These are phyloP conservation scores for Cheilosia pagana DNA, from an alignment of 2,888 invertebrate species.

Conservation along the genomic window DNA sequence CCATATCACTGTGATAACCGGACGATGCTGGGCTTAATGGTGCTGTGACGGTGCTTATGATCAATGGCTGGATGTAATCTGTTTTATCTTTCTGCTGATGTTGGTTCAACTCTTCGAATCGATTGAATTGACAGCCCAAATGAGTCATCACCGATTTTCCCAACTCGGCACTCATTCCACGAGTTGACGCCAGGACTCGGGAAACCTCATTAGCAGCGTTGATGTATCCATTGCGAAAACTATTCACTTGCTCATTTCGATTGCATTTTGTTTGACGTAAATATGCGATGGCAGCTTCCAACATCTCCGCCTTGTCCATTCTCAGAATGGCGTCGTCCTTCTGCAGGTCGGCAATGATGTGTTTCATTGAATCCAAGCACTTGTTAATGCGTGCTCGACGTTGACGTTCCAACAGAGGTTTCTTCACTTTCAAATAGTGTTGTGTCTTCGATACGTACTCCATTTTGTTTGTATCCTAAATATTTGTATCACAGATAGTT, in stretches of 20 bases:
- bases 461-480: constrained; percentile 37
- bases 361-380: constrained; percentile 94
- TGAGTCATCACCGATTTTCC: constrained; percentile 95
- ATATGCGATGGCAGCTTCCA: constrained; percentile 92
- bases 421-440: constrained; percentile 96
- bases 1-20: constrained; percentile 81
- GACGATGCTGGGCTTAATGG: constrained; percentile 81
- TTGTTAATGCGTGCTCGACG: constrained; percentile 94
- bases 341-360: constrained; percentile 90
- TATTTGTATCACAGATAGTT: constrained; percentile 13
- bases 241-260: constrained; percentile 85
- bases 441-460: constrained; percentile 89
- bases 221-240: constrained; percentile 93
- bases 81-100: constrained; percentile 37
- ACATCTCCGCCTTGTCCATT: constrained; percentile 94
- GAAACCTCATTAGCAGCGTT: constrained; percentile 95
- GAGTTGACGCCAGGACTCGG: constrained; percentile 91
- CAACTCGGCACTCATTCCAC: constrained; percentile 92
- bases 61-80: constrained; percentile 56
- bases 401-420: constrained; percentile 94
- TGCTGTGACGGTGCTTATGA: constrained; percentile 76
- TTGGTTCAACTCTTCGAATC: constrained; percentile 78
- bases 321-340: constrained; percentile 94
- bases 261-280: constrained; percentile 77
- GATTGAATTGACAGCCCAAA: constrained; percentile 91